Evolutionary conservation across 2,888 invertebrate species (phyloP).

Genomic region (Pseudolycoriella hygida): DNA sequence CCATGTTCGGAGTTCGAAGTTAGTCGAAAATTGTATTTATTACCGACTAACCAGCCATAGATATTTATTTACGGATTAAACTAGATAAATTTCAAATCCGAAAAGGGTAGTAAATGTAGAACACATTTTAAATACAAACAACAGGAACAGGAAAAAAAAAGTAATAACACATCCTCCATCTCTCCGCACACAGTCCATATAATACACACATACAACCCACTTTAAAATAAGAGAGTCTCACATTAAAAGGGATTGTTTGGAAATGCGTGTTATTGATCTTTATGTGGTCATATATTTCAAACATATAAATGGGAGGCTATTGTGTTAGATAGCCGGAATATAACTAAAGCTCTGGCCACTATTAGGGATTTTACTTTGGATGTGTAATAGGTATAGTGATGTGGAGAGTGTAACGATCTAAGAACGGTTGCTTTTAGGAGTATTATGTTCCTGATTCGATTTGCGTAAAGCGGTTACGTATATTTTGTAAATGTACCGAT

Average conservation of each 20-base stretch:
- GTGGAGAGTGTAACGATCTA: too few relatives aligned
- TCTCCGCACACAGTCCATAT: too few relatives aligned
- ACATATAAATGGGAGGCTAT: conserved; percentile 1
- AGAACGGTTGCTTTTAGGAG: too few relatives aligned
- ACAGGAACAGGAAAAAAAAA: too few relatives aligned
- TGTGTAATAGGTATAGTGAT: too few relatives aligned
- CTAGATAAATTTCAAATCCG: not conserved
- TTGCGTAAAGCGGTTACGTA: too few relatives aligned
- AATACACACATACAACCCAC: not conserved
- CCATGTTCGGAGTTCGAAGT: not conserved
- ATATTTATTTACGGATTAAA: not conserved
- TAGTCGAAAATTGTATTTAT: conserved; percentile 1
- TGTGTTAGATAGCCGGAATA: not conserved
- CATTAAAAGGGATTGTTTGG: conserved; percentile 5
- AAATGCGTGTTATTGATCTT: conserved; percentile 5
- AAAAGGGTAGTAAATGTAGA: not conserved
- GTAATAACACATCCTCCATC: too few relatives aligned
- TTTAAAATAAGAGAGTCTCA: conserved; percentile 1
- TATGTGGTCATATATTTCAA: conserved; percentile 5
- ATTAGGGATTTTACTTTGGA: too few relatives aligned
- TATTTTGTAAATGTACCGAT: too few relatives aligned
- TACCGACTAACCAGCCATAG: not conserved
- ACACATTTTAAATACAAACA: not conserved
- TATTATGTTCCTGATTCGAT: too few relatives aligned
- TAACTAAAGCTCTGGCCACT: too few relatives aligned